Percentiles rank a stretch among this genome's conserved stretches.
These are phyloP conservation scores for Indri indri DNA, from an alignment of 2,113 vertebrate species.

Conservation along the genomic window DNA sequence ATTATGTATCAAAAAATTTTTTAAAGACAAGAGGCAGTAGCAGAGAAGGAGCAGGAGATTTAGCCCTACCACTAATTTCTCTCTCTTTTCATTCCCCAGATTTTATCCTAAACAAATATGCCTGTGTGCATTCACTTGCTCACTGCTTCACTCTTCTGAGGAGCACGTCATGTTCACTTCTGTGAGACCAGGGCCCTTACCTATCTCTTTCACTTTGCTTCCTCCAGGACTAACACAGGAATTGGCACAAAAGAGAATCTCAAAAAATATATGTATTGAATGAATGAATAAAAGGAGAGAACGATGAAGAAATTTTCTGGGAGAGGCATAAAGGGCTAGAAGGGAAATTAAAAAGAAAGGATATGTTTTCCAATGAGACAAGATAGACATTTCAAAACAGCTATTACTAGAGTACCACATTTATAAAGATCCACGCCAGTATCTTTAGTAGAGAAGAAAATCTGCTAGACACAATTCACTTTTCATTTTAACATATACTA, in stretches of 20 bases:
- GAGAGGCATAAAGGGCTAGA: background rate
- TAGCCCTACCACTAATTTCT: background rate
- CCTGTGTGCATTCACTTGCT: background rate
- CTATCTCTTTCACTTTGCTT: background rate
- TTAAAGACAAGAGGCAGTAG: background rate
- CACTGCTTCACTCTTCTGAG: background rate
- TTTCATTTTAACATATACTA: background rate
- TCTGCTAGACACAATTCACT: background rate
- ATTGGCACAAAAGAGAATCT: background rate
- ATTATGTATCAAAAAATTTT: background rate
- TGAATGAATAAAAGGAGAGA: background rate
- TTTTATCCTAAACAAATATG: background rate
- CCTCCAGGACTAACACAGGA: background rate
- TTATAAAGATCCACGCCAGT: background rate
- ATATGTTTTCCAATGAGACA: background rate
- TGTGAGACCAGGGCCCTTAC: background rate
- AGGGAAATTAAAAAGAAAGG: background rate
- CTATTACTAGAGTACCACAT: background rate
- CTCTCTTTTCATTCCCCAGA: background rate
- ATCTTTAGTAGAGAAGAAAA: background rate
- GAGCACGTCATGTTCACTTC: background rate
- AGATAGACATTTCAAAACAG: background rate
- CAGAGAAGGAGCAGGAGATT: background rate
- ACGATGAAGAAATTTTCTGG: background rate
- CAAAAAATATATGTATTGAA: background rate